Base-by-base conservation (phyloP, 2,888 invertebrate species). In the Nomada lathburiana region DNA sequence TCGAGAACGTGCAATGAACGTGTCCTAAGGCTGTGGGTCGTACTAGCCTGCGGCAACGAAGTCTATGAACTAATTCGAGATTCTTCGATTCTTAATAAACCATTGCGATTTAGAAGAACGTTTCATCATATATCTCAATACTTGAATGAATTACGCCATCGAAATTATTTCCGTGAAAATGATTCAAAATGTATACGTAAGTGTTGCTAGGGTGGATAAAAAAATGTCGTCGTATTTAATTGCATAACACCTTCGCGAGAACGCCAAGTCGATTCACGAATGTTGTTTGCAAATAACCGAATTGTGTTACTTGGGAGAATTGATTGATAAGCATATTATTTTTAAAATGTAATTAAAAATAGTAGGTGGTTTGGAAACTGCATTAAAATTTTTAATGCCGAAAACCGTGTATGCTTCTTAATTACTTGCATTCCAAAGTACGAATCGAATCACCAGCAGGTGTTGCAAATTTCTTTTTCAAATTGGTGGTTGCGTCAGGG, bases 61-160 rank as follows among this genome's bases (percentile, higher is more conserved):
- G 83, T 87, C 86, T 79, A 85, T 83, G 85, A 83, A 85, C 88
- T 88, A 90, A 90, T 90, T 90, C 84, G 83, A 86, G 83, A 89
- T 83, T 82, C 76, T 80, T 73, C 68, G 68, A 71, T 78, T 53
- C 69, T 62, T 69, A 65, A 36, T 47, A n/a, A 73, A 67, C 67
- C 11, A 44, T 60, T 42, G 42, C 26, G 60, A 63, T 81, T 47
- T n/a, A 55, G 18, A 36, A 53, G 7, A 60, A 62, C 16, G 23
- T 67, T 67, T 29, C 18, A 7, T 26, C 55, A 13, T 29, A 13
- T 13, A 1, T 59, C 20, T 29, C 18, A 50, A 57, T 67, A 20
- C 65, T 67, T 50, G 67, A 59, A 73, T 50, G 57, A 50, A 57
- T 47, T 57, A 29, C 29, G 20, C 5, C 36, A 52, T 50, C 23